Evolutionary conservation across 2,113 vertebrate species (phyloP), one percentile per base, ranked within the genome.

Genomic region (Donacobius atricapilla): DNA sequence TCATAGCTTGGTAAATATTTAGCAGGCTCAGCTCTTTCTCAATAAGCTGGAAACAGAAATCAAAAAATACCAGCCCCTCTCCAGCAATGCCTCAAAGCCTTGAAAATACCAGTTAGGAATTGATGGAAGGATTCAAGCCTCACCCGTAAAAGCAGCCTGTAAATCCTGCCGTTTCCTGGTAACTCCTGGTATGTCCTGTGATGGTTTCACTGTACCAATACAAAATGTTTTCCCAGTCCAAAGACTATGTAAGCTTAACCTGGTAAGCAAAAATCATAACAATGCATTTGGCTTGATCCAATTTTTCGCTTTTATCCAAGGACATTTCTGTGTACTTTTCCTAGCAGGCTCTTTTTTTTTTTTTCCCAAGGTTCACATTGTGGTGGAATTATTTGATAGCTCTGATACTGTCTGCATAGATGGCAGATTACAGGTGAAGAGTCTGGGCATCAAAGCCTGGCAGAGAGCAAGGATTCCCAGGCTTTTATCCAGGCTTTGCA

Each of bases 401-500:
- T 83, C 64, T 77, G n/a, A 58, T 78, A 53, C 14, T 83, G 64
- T 71, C 88, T 75, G 71, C 53, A 64, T 56, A 56, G 72, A 78
- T 68, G 72, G 39, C 51, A 66, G 81, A 93, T 94, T 91, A 90
- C 73, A 92, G 71, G 60, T 51, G 71, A 77, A 44, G 68, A 96
- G 37, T 68, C 56, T 51, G 57, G 68, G 79, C 85, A 91, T 94
- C 90, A 92, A 95, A 96, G 88, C 82, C 51, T 91, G 71, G 90
- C 75, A 83, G 44, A 70, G 42, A 65, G 35, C 1, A 1, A 65
- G 64, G 56, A 50, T 69, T 88, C 68, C 24, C 44, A 64, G 93
- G 68, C 90, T 90, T 92, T 60, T 79, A 88, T 92, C 88, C 92
- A 92, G 47, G 76, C 60, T 93, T 70, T 92, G 60, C 64, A 86